Percentiles rank a stretch among this genome's conserved stretches.
Evolutionary conservation across 2,888 invertebrate genomes (phyloP).

Genomic region (Sphaerophoria rueppellii): DNA sequence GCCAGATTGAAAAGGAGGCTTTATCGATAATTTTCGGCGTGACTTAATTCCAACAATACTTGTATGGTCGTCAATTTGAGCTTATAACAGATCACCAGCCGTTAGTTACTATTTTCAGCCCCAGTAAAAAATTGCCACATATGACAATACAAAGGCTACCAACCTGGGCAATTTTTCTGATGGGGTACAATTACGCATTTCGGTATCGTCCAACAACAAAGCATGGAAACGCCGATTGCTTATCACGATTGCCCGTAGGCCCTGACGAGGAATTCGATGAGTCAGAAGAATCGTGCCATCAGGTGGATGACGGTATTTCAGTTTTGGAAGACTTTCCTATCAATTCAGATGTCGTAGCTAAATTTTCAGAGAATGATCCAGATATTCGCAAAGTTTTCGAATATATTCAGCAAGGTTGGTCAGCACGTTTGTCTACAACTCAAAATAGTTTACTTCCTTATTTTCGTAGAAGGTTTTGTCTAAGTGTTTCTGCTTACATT

Average conservation of each 20-base stretch:
- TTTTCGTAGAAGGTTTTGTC: constrained; percentile 45
- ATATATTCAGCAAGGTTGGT: constrained; percentile 1
- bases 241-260: constrained; percentile 62
- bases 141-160: constrained; percentile 38
- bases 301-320: no score
- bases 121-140: constrained; percentile 14
- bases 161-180: constrained; percentile 22
- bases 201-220: constrained; percentile 60
- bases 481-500: constrained; percentile 31
- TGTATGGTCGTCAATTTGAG: constrained; percentile 66
- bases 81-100: constrained; percentile 49
- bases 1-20: constrained; percentile 70
- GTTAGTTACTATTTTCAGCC: no score
- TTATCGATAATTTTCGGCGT: constrained; percentile 67
- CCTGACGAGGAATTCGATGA: constrained; percentile 64
- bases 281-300: constrained; percentile 15
- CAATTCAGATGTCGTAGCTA: not conserved
- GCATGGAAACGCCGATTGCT: constrained; percentile 69
- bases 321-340: constrained; percentile 8
- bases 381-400: constrained; percentile 10
- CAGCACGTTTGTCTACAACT: not conserved
- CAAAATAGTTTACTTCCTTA: constrained; percentile 24
- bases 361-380: constrained; percentile 2
- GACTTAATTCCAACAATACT: constrained; percentile 71
- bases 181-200: constrained; percentile 38